These are phyloP conservation scores for Epinephelus awoara DNA, from an alignment of 2,797 vertebrate species.

Conservation along the genomic window DNA sequence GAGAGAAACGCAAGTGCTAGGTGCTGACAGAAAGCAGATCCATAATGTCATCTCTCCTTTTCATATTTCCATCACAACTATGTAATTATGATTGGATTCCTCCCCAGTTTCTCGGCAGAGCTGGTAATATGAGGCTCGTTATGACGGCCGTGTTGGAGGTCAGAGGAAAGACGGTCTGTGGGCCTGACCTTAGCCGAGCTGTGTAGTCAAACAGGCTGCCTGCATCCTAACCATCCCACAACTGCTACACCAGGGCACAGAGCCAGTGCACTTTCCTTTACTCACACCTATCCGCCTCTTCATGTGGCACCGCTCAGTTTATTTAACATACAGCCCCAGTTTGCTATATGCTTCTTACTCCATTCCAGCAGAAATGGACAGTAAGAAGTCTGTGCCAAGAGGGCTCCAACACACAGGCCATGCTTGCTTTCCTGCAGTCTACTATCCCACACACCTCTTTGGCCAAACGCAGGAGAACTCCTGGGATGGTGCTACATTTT, in stretches of 20 bases:
- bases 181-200: slow-evolving; percentile 66
- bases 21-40: slow-evolving; percentile 80
- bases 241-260: slow-evolving; percentile 36
- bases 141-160: slow-evolving; percentile 74
- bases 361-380: slow-evolving; percentile 64
- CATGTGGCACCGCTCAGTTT: slow-evolving; percentile 41
- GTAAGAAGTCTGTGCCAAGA: slow-evolving; percentile 59
- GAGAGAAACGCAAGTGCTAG: slow-evolving; percentile 72
- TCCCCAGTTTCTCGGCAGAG: slow-evolving; percentile 81
- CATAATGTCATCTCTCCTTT: slow-evolving; percentile 82
- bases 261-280: slow-evolving; percentile 23
- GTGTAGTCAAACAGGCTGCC: slow-evolving; percentile 41
- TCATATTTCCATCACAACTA: slow-evolving; percentile 83
- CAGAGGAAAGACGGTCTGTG: slow-evolving; percentile 80
- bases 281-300: slow-evolving; percentile 48
- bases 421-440: slow-evolving; percentile 51
- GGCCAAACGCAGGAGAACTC: slow-evolving; percentile 63
- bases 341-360: slow-evolving; percentile 51
- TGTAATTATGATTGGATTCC: slow-evolving; percentile 85
- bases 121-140: slow-evolving; percentile 82
- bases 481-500: slow-evolving; percentile 70
- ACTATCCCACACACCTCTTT: slow-evolving; percentile 67
- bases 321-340: slow-evolving; percentile 57
- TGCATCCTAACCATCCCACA: slow-evolving; percentile 23
- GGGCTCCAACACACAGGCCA: slow-evolving; percentile 39